phyloP scores from a whole-genome alignment of 2,888 invertebrate species.

The Tillus elongatus region DNA sequence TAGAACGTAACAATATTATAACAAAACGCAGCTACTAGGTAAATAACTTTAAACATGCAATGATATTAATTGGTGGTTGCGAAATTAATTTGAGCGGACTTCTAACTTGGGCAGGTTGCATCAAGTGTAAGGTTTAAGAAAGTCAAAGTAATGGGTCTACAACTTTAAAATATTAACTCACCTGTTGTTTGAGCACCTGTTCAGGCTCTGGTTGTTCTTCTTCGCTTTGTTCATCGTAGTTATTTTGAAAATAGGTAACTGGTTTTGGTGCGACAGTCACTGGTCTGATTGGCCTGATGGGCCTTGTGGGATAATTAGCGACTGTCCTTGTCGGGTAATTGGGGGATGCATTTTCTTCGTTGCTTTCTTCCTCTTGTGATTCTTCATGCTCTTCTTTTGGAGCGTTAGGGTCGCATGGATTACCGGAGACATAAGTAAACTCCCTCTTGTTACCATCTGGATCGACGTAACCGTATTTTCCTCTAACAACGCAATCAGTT shows the following conservation, averaged over 20 bases:
- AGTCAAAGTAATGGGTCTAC: too few species aligned
- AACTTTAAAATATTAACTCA: constrained; percentile 24
- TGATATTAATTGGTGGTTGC: too few species aligned
- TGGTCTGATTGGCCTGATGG: constrained; percentile 41
- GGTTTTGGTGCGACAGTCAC: constrained; percentile 39
- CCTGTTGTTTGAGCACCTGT: constrained; percentile 39
- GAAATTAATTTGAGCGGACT: too few species aligned
- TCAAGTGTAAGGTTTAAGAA: too few species aligned
- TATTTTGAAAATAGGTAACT: constrained; percentile 64
- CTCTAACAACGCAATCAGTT: constrained; percentile 76
- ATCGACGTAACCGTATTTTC: constrained; percentile 80
- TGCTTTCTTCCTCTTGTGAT: constrained; percentile 39
- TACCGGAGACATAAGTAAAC: constrained; percentile 78
- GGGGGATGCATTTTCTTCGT: constrained; percentile 30
- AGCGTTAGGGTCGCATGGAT: constrained; percentile 79
- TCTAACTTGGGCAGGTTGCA: too few species aligned
- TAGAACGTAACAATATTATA: too few species aligned
- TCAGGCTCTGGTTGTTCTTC: constrained; percentile 51
- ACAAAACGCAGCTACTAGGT: too few species aligned
- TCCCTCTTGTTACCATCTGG: constrained; percentile 79
- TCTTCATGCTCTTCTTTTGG: constrained; percentile 58
- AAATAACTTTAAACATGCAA: too few species aligned
- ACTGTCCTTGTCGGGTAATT: constrained; percentile 52
- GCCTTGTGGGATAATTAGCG: constrained; percentile 54
- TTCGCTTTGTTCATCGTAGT: constrained; percentile 57